Evolutionary conservation across 2,113 vertebrate genomes (phyloP).

Genomic region (Dipodomys ordii): DNA sequence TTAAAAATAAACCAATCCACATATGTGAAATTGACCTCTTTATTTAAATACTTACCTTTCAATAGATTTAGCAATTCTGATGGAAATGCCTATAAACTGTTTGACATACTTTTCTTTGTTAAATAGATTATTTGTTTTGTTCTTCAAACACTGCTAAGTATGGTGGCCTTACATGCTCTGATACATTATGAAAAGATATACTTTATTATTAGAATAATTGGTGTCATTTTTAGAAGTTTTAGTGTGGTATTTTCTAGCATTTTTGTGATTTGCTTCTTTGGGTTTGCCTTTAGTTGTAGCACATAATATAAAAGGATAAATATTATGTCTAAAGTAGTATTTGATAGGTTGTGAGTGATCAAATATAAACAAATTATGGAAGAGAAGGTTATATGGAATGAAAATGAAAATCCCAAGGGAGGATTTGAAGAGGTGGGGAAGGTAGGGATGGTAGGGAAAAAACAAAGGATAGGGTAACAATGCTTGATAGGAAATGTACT

Average conservation of each 20-base stretch:
- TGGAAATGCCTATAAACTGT: neutral
- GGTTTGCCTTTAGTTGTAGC: constrained; percentile 27
- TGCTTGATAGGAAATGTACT: too few relatives aligned
- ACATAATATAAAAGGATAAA: constrained; percentile 46
- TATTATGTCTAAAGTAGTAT: constrained; percentile 52
- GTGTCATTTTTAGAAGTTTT: constrained; percentile 30
- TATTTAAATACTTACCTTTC: constrained; percentile 18
- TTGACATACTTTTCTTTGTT: constrained; percentile 9
- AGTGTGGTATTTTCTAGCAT: neutral
- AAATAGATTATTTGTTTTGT: constrained; percentile 55
- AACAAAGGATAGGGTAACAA: too few relatives aligned
- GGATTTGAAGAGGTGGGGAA: too few relatives aligned
- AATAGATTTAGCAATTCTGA: neutral
- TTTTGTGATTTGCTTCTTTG: constrained; percentile 28
- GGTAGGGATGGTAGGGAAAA: too few relatives aligned
- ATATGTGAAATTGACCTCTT: neutral
- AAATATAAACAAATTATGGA: neutral
- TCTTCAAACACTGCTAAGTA: neutral
- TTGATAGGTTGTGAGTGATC: constrained; percentile 22
- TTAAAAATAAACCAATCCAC: neutral
- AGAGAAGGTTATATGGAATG: neutral
- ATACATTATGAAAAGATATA: neutral
- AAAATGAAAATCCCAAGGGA: neutral
- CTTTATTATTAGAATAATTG: neutral
- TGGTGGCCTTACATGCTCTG: constrained; percentile 1